Evolutionary conservation across 2,797 vertebrate species (phyloP).

Genomic region (Chelonia mydas): DNA sequence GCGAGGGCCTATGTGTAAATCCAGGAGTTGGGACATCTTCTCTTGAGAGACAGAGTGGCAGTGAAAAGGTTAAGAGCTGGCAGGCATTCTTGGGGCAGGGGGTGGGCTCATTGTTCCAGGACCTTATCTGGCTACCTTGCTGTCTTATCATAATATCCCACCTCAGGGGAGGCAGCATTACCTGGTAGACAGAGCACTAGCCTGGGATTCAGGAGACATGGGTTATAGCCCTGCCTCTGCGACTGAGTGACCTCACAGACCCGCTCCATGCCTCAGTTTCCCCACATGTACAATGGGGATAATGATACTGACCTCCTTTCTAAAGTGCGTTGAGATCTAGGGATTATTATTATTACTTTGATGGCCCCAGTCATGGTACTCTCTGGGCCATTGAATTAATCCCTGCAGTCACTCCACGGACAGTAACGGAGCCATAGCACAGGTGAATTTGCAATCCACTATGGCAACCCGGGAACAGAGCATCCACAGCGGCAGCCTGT

Average conservation of each 20-base stretch:
- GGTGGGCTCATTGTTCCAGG: background rate
- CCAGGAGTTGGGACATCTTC: background rate
- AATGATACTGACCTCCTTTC: background rate
- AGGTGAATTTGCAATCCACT: background rate
- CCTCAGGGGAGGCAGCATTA: background rate
- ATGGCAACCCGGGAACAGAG: background rate
- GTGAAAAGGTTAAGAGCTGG: background rate
- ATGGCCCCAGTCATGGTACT: too few species aligned
- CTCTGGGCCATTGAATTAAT: background rate
- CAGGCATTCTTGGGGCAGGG: background rate
- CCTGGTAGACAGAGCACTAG: background rate
- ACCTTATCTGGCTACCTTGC: background rate
- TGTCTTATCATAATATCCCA: background rate
- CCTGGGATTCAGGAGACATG: background rate
- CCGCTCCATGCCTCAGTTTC: background rate
- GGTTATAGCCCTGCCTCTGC: background rate
- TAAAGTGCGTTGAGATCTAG: background rate
- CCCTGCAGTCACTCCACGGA: background rate
- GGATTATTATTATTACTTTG: background rate
- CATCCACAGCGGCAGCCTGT: background rate
- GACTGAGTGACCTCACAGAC: background rate
- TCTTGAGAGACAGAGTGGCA: background rate
- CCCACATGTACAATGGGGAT: background rate
- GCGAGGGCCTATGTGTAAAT: background rate
- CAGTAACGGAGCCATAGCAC: background rate